Conservation (phyloP, 2,888 invertebrate species). For the Tinea pellionella region DNA sequence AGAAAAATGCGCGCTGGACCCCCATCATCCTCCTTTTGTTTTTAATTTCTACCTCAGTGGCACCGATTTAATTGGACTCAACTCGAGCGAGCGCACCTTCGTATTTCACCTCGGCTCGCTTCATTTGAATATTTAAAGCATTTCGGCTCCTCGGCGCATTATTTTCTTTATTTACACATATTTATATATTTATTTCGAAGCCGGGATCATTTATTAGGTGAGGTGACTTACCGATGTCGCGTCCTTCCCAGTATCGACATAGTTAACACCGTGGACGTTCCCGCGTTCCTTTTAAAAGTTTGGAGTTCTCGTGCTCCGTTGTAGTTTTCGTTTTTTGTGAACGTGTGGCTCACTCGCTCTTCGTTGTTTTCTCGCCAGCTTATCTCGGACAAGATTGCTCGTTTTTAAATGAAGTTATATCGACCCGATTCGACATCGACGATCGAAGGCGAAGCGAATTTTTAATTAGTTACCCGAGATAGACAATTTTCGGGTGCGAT, state of each 20-base stretch:
- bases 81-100: slow-evolving; percentile 65
- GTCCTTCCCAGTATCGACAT: slow-evolving; percentile 68
- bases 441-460: slow-evolving; percentile 62
- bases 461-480: slow-evolving; percentile 70
- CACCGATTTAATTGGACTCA: slow-evolving; percentile 69
- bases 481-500: slow-evolving; percentile 63
- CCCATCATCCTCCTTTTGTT: slow-evolving; percentile 66
- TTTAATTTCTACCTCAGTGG: slow-evolving; percentile 71
- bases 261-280: slow-evolving; percentile 65
- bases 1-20: slow-evolving; percentile 65
- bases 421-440: slow-evolving; percentile 60
- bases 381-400: slow-evolving; percentile 67
- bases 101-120: slow-evolving; percentile 67
- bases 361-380: slow-evolving; percentile 66
- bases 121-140: slow-evolving; percentile 70
- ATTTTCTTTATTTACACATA: slow-evolving; percentile 68
- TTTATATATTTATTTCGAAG: slow-evolving; percentile 65
- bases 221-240: slow-evolving; percentile 68
- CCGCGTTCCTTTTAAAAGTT: slow-evolving; percentile 65
- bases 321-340: slow-evolving; percentile 36
- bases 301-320: slow-evolving; percentile 51
- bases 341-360: slow-evolving; percentile 47
- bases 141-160: slow-evolving; percentile 59
- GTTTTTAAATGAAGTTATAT: slow-evolving; percentile 70
- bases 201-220: slow-evolving; percentile 64